Conservation (phyloP, 2,888 invertebrate genomes). For the Drosophila stalkeri region DNA sequence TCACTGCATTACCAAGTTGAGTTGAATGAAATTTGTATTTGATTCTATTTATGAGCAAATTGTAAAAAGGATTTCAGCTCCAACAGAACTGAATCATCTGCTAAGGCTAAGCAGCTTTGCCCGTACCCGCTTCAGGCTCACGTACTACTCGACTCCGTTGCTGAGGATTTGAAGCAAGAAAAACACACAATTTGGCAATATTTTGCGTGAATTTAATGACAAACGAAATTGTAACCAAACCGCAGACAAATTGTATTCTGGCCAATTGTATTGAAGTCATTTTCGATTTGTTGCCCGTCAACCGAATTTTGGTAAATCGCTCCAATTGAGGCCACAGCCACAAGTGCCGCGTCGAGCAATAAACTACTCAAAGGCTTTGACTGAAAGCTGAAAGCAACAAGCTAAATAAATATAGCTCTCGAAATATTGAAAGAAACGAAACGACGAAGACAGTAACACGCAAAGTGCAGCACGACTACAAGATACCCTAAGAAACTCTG, state of each 20-base stretch:
- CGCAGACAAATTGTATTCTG: slow-evolving; percentile 46
- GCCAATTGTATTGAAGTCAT: slow-evolving; percentile 43
- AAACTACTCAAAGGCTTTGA: slow-evolving; percentile 56
- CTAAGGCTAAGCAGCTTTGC: neutral
- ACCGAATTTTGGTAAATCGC: slow-evolving; percentile 50
- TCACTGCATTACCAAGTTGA: neutral
- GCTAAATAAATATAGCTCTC: slow-evolving; percentile 70
- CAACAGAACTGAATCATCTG: neutral
- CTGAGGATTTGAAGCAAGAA: neutral
- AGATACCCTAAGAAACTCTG: slow-evolving; percentile 17
- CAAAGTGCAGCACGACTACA: neutral
- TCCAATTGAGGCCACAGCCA: slow-evolving; percentile 50
- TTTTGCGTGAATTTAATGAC: slow-evolving; percentile 24
- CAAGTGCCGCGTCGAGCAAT: slow-evolving; percentile 42
- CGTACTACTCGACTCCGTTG: no score
- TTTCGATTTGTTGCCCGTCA: slow-evolving; percentile 34
- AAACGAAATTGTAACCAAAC: slow-evolving; percentile 29
- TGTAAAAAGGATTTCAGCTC: slow-evolving; percentile 4
- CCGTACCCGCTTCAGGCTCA: neutral
- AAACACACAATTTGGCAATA: neutral
- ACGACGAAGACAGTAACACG: neutral
- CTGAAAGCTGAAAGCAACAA: slow-evolving; percentile 45
- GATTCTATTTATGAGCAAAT: slow-evolving; percentile 1
- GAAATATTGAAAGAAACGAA: slow-evolving; percentile 44
- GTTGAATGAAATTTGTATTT: slow-evolving; percentile 1